Base-by-base conservation (phyloP, 35 echinoderm and acorn worm genomes). In the Apostichopus japonicus region DNA sequence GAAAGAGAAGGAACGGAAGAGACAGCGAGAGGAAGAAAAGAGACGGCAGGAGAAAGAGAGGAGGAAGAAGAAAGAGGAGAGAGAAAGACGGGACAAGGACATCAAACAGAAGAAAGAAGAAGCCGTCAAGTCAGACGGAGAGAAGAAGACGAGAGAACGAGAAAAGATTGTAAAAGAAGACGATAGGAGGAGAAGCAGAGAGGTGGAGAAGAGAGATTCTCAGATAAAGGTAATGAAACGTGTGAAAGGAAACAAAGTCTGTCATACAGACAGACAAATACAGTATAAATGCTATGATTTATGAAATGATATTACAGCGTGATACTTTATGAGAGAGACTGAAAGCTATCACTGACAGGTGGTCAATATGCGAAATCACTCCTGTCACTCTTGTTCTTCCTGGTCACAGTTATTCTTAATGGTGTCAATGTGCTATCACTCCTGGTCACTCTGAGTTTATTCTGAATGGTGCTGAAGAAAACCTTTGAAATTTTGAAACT, bases 1-100 rank as follows among this genome's bases (percentile, higher is more conserved):
- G 55, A 84, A 84, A 57, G 81, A 84, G 6, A 84, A 84, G 15
- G 81, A 84, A 57, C 56, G 81, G 54, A 84, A 84, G 81, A 59
- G 81, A 10, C 81, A 84, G 19, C 27, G 81, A 58, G 81, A 84
- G 54, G 81, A 84, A 75, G 71, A 75, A 75, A 75, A 75, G 71
- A 75, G 71, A n/a, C 71, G 71, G 71, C 71, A 75, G 71, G 81
- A 84, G 4, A 84, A 84, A 58, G 56, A 84, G 54, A 58, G 54
- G 81, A 84, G n/a, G 51, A 58, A 84, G 54, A 84, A 84, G 56
- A 58, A 84, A 11, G 56, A 84, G 19, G 81, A 84, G 23, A 17
- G 23, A 7, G 81, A 84, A 55, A 84, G 16, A 57, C 27, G 56
- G 53, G 81, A 84, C 6, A 58, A 57, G 56, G 81, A 84, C n/a